Evolutionary conservation across 2,888 invertebrate genomes (phyloP).

Genomic region (Athripsodes cinereus): DNA sequence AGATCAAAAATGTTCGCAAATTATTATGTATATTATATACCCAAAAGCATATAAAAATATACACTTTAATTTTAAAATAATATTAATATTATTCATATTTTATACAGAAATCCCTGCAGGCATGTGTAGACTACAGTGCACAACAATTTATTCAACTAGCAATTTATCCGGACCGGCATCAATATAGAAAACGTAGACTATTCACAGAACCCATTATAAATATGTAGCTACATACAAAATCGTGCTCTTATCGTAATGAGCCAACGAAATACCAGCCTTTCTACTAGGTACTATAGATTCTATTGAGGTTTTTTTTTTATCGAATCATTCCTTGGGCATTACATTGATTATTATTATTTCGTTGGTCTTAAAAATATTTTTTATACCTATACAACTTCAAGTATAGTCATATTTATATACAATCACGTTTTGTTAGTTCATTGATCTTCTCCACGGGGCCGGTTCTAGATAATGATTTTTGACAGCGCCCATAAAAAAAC

Average conservation of each 20-base stretch:
- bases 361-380: not conserved
- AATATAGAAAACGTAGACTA: not conserved
- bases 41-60: too few relatives aligned
- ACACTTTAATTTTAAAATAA: too few relatives aligned
- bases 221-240: too few relatives aligned
- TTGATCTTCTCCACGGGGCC: not conserved
- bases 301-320: not conserved
- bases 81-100: too few relatives aligned
- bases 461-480: conserved; percentile 1
- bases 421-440: not conserved
- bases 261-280: too few relatives aligned
- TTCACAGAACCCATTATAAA: too few relatives aligned
- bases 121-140: not conserved
- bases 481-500: not conserved
- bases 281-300: not conserved
- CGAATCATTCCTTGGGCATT: not conserved
- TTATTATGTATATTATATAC: too few relatives aligned
- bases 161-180: not conserved
- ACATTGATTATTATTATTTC: not conserved
- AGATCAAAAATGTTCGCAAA: too few relatives aligned
- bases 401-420: not conserved
- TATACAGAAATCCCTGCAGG: too few relatives aligned
- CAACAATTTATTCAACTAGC: not conserved
- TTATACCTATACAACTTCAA: too few relatives aligned
- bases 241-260: not conserved